Evolutionary conservation across 2,113 vertebrate species (phyloP), one percentile per base, ranked within the genome.

Genomic region (Capreolus pygargus): DNA sequence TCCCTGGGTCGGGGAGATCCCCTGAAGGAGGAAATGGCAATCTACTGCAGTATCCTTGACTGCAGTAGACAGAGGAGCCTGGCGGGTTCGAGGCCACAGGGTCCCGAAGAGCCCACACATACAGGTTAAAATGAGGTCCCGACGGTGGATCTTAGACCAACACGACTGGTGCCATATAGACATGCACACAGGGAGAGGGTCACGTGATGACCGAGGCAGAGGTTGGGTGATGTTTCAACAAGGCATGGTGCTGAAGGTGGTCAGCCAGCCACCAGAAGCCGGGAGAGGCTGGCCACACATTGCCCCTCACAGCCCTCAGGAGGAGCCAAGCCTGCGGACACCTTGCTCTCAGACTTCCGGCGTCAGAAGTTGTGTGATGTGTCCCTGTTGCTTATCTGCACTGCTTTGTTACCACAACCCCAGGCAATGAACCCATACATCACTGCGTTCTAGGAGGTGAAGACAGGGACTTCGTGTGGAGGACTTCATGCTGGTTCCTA

Each of bases 401-500:
- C 7, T 6, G 1, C 43, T 55, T 81, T 14, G 8, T 45, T n/a
- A 7, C 1, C 4, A 7, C 14, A 30, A 10, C 25, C 33, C 57
- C 23, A 14, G 67, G 4, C 23, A 39, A 14, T 0, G 28, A 45
- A 15, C 2, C 4, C 28, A 1, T 0, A 1, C 10, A 16, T 9
- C 12, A 2, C 15, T 52, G 67, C 12, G 43, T 27, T 60, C 30
- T 11, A 23, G 0, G 3, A 57, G 16, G 11, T 36, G 30, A 23
- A 61, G 57, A 16, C 15, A 36, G 87, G 43, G 27, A 4, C 27
- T 45, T 8, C 3, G 7, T 7, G 39, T 10, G 11, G 47, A 85
- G n/a, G 21, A n/a, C 28, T 11, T 7, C 0, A 3, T 3, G 0
- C 3, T 9, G 6, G 13, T 43, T 1, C 4, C 6, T 2, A 12